Conservation (phyloP, 2,797 vertebrate genomes). For the Helicolenus hilgendorfi region DNA sequence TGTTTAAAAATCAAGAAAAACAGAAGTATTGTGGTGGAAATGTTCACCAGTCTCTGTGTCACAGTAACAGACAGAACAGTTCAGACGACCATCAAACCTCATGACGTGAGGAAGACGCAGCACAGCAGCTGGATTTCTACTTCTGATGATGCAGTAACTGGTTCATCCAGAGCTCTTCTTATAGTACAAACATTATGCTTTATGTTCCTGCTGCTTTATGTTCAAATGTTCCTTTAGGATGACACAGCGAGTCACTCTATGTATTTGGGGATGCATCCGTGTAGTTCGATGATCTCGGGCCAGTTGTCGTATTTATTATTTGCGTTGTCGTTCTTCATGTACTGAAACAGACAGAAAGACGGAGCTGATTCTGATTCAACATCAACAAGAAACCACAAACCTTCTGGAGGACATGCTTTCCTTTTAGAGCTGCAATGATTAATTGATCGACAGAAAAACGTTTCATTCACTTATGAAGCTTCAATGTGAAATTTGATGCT, state of each 20-base stretch:
- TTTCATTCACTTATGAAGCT: too few species aligned
- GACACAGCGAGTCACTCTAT: conserved; percentile 73
- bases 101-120: too few species aligned
- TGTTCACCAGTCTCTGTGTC: too few species aligned
- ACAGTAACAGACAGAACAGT: too few species aligned
- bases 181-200: too few species aligned
- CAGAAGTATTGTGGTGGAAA: too few species aligned
- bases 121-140: not conserved
- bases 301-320: conserved; percentile 93
- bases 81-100: too few species aligned
- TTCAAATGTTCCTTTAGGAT: not conserved
- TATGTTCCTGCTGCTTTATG: not conserved
- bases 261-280: conserved; percentile 93
- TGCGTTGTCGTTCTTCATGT: conserved; percentile 90
- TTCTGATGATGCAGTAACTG: not conserved
- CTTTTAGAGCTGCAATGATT: not conserved
- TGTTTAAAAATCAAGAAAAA: too few species aligned
- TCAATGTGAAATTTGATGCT: too few species aligned
- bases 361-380: not conserved
- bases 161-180: not conserved
- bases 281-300: conserved; percentile 94
- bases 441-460: not conserved
- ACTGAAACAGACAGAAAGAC: conserved; percentile 78
- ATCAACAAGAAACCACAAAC: not conserved
- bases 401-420: not conserved